A percentile compares a stretch with the other conserved stretches of the same genome.
Conservation (phyloP, 2,888 invertebrate species). For the Plusia festucae region DNA sequence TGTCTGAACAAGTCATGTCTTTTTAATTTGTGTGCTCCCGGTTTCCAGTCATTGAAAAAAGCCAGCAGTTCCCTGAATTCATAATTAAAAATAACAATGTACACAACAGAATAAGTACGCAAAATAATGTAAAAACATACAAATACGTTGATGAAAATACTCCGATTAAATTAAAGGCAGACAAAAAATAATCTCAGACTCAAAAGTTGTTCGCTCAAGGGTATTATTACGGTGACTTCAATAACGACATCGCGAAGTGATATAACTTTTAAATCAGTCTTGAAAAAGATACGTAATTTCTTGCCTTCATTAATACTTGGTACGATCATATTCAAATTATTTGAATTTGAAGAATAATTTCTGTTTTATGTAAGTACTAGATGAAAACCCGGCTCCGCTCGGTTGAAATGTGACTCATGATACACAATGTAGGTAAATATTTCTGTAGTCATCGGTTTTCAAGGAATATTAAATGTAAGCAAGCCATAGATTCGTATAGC, state of each 20-base stretch:
- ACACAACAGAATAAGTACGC: background rate
- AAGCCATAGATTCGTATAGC: too few relatives aligned
- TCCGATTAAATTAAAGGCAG: slow-evolving; percentile 28
- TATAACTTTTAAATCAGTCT: slow-evolving; percentile 46
- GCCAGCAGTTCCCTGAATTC: background rate
- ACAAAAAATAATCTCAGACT: slow-evolving; percentile 15
- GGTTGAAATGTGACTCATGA: too few relatives aligned
- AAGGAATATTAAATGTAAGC: too few relatives aligned
- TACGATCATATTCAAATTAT: background rate
- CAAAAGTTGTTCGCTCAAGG: slow-evolving; percentile 29
- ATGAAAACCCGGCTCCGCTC: too few relatives aligned
- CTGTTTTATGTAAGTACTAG: background rate
- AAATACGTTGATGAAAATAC: slow-evolving; percentile 19
- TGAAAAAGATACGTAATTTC: slow-evolving; percentile 23
- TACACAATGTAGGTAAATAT: too few relatives aligned
- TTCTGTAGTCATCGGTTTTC: too few relatives aligned
- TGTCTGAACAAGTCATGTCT: background rate
- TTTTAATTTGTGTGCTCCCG: too few relatives aligned
- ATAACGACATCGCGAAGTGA: slow-evolving; percentile 27
- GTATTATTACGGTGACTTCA: slow-evolving; percentile 13
- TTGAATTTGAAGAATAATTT: background rate
- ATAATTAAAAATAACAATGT: background rate
- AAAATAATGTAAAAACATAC: slow-evolving; percentile 8
- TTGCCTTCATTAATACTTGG: slow-evolving; percentile 8
- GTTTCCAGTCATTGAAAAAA: background rate